Evolutionary conservation across 2,113 vertebrate genomes (phyloP).

Genomic region (Elanus axillaris): DNA sequence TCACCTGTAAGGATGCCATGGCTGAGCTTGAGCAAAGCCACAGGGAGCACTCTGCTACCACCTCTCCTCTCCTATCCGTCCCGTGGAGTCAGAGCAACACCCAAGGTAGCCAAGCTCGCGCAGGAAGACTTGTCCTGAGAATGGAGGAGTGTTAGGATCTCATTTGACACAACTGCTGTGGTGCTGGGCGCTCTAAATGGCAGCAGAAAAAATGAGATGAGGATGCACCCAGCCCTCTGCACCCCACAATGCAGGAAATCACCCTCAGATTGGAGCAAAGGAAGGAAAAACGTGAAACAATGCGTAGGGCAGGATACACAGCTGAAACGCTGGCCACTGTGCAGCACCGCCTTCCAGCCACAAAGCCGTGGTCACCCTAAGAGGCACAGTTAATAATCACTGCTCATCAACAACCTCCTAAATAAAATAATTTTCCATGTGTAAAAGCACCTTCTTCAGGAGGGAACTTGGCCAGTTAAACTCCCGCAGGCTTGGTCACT

Average conservation of each 20-base stretch:
- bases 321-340: rapidly evolving
- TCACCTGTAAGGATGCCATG: neutral
- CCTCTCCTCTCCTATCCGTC: rapidly evolving
- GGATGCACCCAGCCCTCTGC: neutral
- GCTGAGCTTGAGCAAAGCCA: neutral
- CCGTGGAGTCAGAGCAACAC: rapidly evolving
- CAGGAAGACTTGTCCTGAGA: rapidly evolving
- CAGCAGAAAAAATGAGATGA: neutral
- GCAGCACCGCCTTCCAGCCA: rapidly evolving
- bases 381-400: rapidly evolving
- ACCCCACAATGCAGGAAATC: neutral
- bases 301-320: rapidly evolving
- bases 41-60: rapidly evolving
- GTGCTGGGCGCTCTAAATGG: neutral
- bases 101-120: rapidly evolving
- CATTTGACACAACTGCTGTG: neutral
- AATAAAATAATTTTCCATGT: rapidly evolving
- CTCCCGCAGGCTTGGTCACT: neutral
- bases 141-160: rapidly evolving
- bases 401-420: rapidly evolving
- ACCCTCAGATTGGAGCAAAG: neutral
- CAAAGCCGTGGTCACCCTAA: rapidly evolving
- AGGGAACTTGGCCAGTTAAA: neutral
- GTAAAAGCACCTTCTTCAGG: neutral
- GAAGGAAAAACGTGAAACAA: neutral